Base-by-base conservation (phyloP, 2,797 vertebrate genomes). In the Premnoplex brunnescens region DNA sequence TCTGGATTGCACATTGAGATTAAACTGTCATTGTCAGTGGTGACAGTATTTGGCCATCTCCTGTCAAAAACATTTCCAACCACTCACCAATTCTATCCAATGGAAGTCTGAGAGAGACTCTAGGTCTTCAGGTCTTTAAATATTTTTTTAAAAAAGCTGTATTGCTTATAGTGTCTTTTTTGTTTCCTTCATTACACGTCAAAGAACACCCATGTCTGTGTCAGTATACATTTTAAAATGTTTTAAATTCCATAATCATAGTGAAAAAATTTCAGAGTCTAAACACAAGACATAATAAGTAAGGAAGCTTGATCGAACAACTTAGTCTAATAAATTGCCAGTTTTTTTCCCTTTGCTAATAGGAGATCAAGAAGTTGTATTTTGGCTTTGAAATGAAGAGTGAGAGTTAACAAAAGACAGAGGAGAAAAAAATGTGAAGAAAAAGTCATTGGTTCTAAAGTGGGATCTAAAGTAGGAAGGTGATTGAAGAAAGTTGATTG, bases 371-470 rank as follows among this genome's bases (percentile, higher is more conserved):
- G 26, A 82, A 77, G 30, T 43, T 60, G 12, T 28, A 60, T 75
- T 91, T 92, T 83, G 64, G 49, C 68, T 93, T 81, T 85, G 73
- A 93, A 91, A 83, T 9, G 80, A 85, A 51, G n/a, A 83, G 6
- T 37, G 72, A 54, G 16, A 77, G 26, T 26, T 34, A 89, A 75
- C 64, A 93, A 95, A 92, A 91, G 56, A 32, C 18, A 80, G 9
- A 72, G 23, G 6, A 49, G 60, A 44, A 81, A 48, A 72, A 72
- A 73, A 72, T 5, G 6, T 22, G 68, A 75, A 77, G 36, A 22
- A 56, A 91, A 95, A 56, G 16, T 63, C 7, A 64, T 48, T 59
- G 28, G 39, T 79, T 66, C 23, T 73, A 43, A 39, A 71, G 22
- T 17, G 4, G 15, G 49, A 85, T 66, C 23, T 76, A 43, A 39